Evolutionary conservation across 2,888 invertebrate genomes (phyloP), one percentile per base, ranked within the genome.

Genomic region (Leucania comma): DNA sequence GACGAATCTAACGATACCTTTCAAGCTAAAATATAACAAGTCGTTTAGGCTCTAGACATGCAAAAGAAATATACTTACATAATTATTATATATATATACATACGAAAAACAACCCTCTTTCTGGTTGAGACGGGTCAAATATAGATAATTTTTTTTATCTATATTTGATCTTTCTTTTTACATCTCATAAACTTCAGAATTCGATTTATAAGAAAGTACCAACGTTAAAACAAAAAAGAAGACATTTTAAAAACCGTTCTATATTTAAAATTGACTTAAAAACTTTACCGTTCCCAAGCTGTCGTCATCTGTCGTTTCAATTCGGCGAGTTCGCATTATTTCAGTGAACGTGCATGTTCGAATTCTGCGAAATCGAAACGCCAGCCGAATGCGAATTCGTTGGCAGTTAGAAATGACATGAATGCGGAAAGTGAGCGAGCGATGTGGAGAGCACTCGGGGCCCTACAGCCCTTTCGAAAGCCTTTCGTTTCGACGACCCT

Each of bases 401-500:
- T 72, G 68, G 54, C 62, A 74, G 82, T 78, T 60, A 60, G 75
- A 75, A 75, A 83, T 84, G 82, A 78, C 82, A 68, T 75, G 73
- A 81, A 75, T 82, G 81, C 75, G 78, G 80, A 50, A 84, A 83
- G 80, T 82, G 82, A 78, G 75, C 86, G 87, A 86, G 81, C 62
- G 66, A 38, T 54, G 70, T 74, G 46, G 71, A 86, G 85, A 60
- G 80, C 66, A 17, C 85, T 83, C 54, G 61, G 63, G 63, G 72
- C 79, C 75, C 78, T 75, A 46, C 65, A 68, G 72, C 68, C 68
- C 81, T 73, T 81, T 86, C 80, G 81, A 80, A 78, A 78, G 77
- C 80, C 76, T 82, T 88, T 87, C 82, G 83, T 81, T 86, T 72
- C 79, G 83, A 81, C 81, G 75, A 78, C 75, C 81, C 81, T 83